Evolutionary conservation across 1,140 invertebrate genomes (phyloP), one percentile per base, ranked within the genome.

Genomic region (Bombus difficillimus): DNA sequence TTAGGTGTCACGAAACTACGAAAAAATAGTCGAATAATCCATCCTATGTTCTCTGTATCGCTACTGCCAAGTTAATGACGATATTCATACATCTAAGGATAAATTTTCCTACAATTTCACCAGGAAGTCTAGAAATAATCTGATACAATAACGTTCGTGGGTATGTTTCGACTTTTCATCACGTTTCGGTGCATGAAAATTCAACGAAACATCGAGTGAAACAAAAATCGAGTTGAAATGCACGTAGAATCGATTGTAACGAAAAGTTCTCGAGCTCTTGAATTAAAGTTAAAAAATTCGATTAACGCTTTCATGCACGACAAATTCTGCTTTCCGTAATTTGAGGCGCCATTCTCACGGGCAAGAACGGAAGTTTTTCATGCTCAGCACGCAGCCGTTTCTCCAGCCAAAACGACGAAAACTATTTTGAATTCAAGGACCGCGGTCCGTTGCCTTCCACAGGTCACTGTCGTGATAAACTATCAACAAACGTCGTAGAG

Each of bases 391-490:
- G 90, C 74, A 87, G n/a, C 41, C 78, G 84, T 73, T 86, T 75
- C 57, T 71, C 32, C 78, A 57, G 41, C 22, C 22, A 41, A 75
- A 83, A 90, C 83, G 64, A 57, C 68, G 64, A 82, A 81, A 66
- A 83, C 81, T 81, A 91, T 85, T 91, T 89, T 76, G 41, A 90
- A 89, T 91, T 91, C 89, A 91, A 91, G 86, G 88, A 89, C 88
- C 41, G 25, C 53, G 32, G 79, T 85, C 28, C 83, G 73, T 85
- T 88, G 74, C 72, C 81, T 84, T 90, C 80, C 66, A 68, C 66
- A 62, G 62, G 68, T 87, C 82, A 80, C 37, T 34, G 68, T 15
- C 41, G 66, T 81, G 79, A 89, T 90, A 85, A 88, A 90, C 34
- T 90, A 90, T 88, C 89, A 88, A 88, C 81, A 84, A 88, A 86